Base-by-base conservation (phyloP, 2,797 vertebrate genomes). In the Danio kyathit region DNA sequence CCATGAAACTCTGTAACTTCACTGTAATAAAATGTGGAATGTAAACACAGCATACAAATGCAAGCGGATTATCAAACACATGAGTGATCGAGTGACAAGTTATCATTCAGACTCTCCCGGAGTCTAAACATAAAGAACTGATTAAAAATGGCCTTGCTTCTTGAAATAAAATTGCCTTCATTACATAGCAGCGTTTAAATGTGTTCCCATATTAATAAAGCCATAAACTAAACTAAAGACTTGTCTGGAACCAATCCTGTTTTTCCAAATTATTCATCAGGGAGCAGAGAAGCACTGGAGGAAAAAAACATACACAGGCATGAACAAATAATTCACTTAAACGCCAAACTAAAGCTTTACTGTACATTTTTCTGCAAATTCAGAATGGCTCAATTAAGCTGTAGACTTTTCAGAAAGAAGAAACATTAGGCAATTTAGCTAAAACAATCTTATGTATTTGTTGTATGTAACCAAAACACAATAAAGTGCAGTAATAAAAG, bases 161-260 rank as follows among this genome's bases (percentile, higher is more conserved):
- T 66, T 66, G 6, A 7, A 66, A 48, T 46, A 16, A 63, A 11
- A 12, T 44, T 64, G 41, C 41, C 60, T 43, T 10, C 4, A 11
- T 63, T 63, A 63, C 59, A 61, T 38, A 48, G 5, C 63, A 66
- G n/a, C 1, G 11, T 48, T 67, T 67, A 88, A 88, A 83, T 29
- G 29, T 86, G 88, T 89, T 88, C 82, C 89, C 76, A 83, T 72
- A 74, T 88, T 91, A 91, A 91, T 91, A 89, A 92, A 91, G 87
- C 84, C 84, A 86, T 89, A 66, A 49, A 87, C 38, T 29, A 46
- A 90, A 90, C 72, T 86, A 17, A 49, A 80, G 74, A 74, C 44
- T 65, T 43, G 21, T 74, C 79, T 54, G 74, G 41, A 79, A 81
- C 81, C 77, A 67, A 64, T 71, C 54, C 74, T 5, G 41, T 72